Percentiles rank a stretch among this genome's conserved stretches.
These are phyloP conservation scores for Euthynnus affinis DNA, from an alignment of 2,797 vertebrate species.

Conservation along the genomic window DNA sequence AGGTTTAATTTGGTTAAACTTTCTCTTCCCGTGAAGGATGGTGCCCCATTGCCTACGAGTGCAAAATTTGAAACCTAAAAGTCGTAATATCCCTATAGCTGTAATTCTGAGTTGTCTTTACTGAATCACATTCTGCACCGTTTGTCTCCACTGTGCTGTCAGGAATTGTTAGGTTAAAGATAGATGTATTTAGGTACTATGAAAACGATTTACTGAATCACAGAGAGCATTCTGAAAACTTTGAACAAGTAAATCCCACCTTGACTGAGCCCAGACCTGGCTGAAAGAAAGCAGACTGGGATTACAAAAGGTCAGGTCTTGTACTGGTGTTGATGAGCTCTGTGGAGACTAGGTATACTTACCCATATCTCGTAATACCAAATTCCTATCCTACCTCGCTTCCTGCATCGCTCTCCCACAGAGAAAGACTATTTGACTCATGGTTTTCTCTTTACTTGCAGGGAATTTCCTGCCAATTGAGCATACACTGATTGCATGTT, in stretches of 20 bases:
- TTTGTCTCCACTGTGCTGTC: not conserved
- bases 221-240: slow-evolving; percentile 15
- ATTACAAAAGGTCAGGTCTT: slow-evolving; percentile 42
- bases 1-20: too few species aligned
- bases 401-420: slow-evolving; percentile 22
- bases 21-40: too few species aligned
- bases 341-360: slow-evolving; percentile 28
- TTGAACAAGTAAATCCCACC: slow-evolving; percentile 17
- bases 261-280: not conserved
- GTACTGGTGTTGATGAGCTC: slow-evolving; percentile 45
- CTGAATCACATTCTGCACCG: not conserved
- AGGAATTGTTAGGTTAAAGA: slow-evolving; percentile 24
- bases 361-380: slow-evolving; percentile 1
- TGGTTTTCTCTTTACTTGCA: slow-evolving; percentile 33
- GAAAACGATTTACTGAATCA: slow-evolving; percentile 20
- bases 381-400: slow-evolving; percentile 8
- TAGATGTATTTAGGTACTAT: not conserved
- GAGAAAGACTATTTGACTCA: slow-evolving; percentile 31
- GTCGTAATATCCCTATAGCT: not conserved
- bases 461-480: slow-evolving; percentile 19
- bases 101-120: not conserved
- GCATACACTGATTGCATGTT: slow-evolving; percentile 36
- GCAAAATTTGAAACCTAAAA: too few species aligned
- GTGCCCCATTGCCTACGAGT: too few species aligned
- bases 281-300: slow-evolving; percentile 31